Evolutionary conservation across 2,797 vertebrate genomes (phyloP).

Genomic region (Bucorvus abyssinicus): DNA sequence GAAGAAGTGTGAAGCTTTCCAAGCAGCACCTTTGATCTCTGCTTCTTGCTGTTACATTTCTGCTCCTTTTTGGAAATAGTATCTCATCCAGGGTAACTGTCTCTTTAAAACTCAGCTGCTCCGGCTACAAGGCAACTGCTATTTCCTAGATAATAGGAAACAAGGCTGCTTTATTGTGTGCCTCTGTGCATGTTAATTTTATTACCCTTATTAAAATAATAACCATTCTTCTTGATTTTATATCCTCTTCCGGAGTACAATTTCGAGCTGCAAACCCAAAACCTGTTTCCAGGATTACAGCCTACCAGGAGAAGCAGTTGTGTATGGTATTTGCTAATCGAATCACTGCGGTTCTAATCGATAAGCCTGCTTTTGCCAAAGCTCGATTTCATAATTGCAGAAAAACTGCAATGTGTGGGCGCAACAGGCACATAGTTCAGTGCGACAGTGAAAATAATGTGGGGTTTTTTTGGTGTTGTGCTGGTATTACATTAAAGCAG

Average conservation of each 20-base stretch:
- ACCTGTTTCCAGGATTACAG: not conserved
- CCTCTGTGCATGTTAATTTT: not conserved
- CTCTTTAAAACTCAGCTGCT: not conserved
- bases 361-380: not conserved
- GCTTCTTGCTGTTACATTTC: not conserved
- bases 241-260: not conserved
- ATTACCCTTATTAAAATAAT: not conserved
- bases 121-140: not conserved
- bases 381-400: not conserved
- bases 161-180: not conserved
- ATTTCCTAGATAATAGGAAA: conserved; percentile 2
- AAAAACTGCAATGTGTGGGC: not conserved
- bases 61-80: not conserved
- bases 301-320: not conserved
- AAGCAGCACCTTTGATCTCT: not conserved
- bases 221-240: not conserved
- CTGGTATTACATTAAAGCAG: not conserved
- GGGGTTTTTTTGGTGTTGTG: not conserved
- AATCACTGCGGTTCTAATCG: not conserved
- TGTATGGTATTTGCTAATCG: not conserved
- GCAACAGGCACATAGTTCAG: fast-evolving
- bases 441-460: not conserved
- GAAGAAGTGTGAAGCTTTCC: not conserved
- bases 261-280: not conserved
- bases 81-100: not conserved